Evolutionary conservation across 1,140 invertebrate species (phyloP).

Genomic region (Thrips palmi): DNA sequence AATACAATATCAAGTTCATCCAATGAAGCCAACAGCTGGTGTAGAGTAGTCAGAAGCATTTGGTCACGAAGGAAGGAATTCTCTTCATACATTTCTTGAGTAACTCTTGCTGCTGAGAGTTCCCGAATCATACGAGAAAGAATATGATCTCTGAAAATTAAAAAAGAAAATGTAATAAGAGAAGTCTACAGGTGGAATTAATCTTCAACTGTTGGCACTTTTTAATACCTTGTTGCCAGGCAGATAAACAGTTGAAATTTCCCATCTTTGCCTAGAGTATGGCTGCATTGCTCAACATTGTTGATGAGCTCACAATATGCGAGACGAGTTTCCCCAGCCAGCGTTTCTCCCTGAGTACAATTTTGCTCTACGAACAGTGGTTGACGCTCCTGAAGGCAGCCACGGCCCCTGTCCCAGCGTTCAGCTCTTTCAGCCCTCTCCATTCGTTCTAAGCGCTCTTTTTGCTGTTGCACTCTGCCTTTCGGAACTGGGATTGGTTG

Average conservation of each 20-base stretch:
- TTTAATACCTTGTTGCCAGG: conserved; percentile 55
- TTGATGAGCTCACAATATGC: conserved; percentile 64
- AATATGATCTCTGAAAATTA: conserved; percentile 71
- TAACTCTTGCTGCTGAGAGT: conserved; percentile 66
- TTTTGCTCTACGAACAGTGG: too few relatives aligned
- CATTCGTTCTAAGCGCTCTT: too few relatives aligned
- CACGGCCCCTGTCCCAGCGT: too few relatives aligned
- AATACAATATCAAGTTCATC: conserved; percentile 84
- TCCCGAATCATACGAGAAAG: conserved; percentile 85
- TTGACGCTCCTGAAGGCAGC: too few relatives aligned
- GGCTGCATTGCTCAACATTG: conserved; percentile 67
- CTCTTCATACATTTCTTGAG: conserved; percentile 89
- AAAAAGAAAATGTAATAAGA: conserved; percentile 14
- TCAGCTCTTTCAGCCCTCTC: too few relatives aligned
- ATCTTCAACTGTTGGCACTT: conserved; percentile 4
- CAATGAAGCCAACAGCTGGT: conserved; percentile 79
- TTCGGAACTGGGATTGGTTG: too few relatives aligned
- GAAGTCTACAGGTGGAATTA: conserved; percentile 6
- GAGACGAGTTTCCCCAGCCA: too few relatives aligned
- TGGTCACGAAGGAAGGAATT: conserved; percentile 79
- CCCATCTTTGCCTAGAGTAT: conserved; percentile 88
- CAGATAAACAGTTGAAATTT: conserved; percentile 96
- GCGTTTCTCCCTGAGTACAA: too few relatives aligned
- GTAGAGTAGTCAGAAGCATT: conserved; percentile 66
- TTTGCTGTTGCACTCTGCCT: too few relatives aligned